Base-by-base conservation (phyloP, 2,797 vertebrate genomes). In the Mycteria americana region DNA sequence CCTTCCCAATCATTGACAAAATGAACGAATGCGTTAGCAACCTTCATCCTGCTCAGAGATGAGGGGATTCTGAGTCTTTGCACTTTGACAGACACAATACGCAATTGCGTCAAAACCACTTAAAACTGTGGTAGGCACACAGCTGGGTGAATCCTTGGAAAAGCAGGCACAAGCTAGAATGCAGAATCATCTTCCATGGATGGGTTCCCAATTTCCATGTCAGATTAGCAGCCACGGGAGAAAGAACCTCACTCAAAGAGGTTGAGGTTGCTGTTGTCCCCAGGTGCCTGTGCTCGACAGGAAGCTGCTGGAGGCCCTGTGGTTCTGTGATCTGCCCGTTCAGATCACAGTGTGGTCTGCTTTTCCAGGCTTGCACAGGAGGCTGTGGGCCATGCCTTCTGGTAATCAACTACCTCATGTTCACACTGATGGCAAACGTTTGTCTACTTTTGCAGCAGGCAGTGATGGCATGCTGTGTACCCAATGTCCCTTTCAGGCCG, bases 1-100 rank as follows among this genome's bases (percentile, higher is more conserved):
- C 23, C 33, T 67, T 67, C 67, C 23, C 0, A 0, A 12, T 54
- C 35, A 45, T 0, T 45, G 28, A 35, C 2, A 60, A 60, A 89
- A 68, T 18, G 21, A 21, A 43, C 18, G 8, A 28, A 17, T 51
- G 4, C 4, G 4, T 64, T 54, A n/a, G 18, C 35, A 43, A 41
- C 14, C 22, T 73, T 76, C 35, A 35, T 60, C 27, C 39, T 68
- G 11, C 54, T 53, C 48, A 53, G 70, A 56, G 21, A 10, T 64
- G 57, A 63, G 18, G 7, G 22, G 62, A 76, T 13, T 33, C 25
- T 67, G 54, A 74, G 21, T 67, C 35, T 88, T 82, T 23, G 7
- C 45, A 12, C 41, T 80, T 59, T 48, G n/a, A 27, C 10, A 78
- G 57, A 28, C 25, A 62, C 10, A 35, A 11, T 30, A 57, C 2